Conservation (phyloP, 2,888 invertebrate species). For the Pyrochroa serraticornis region DNA sequence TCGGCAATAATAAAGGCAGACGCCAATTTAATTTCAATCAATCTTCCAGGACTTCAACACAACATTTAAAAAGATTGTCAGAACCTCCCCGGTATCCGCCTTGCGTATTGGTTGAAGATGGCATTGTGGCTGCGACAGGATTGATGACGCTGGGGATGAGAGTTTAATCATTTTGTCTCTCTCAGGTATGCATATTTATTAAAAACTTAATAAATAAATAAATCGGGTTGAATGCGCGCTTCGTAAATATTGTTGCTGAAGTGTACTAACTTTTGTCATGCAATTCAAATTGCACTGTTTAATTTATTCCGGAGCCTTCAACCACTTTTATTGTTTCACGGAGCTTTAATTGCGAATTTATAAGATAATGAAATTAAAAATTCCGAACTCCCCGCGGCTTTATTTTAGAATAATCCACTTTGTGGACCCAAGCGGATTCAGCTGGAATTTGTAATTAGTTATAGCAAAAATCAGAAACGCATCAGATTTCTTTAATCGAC, state of each 20-base stretch:
- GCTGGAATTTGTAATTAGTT: too few species aligned
- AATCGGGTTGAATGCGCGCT: background rate
- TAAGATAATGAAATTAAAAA: conserved; percentile 3
- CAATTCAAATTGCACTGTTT: background rate
- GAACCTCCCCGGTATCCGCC: background rate
- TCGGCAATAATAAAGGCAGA: conserved; percentile 2
- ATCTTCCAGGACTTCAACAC: conserved; percentile 5
- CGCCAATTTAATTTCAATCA: conserved; percentile 10
- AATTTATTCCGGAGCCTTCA: background rate
- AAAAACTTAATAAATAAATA: background rate
- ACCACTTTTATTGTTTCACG: background rate
- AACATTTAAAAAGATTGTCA: conserved; percentile 4
- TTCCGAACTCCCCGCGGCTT: background rate
- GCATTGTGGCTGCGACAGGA: too few species aligned
- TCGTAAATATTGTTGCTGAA: background rate
- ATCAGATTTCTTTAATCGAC: too few species aligned
- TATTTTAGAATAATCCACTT: background rate
- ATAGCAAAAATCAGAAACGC: too few species aligned
- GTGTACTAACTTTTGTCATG: background rate
- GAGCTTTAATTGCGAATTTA: background rate
- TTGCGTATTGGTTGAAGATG: background rate
- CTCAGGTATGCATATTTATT: background rate
- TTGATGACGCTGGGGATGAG: too few species aligned
- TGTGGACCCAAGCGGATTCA: too few species aligned
- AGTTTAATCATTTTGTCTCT: background rate